A percentile compares a stretch with the other conserved stretches of the same genome.
phyloP scores from a whole-genome alignment of 2,113 vertebrate genomes.

The Elanus axillaris region DNA sequence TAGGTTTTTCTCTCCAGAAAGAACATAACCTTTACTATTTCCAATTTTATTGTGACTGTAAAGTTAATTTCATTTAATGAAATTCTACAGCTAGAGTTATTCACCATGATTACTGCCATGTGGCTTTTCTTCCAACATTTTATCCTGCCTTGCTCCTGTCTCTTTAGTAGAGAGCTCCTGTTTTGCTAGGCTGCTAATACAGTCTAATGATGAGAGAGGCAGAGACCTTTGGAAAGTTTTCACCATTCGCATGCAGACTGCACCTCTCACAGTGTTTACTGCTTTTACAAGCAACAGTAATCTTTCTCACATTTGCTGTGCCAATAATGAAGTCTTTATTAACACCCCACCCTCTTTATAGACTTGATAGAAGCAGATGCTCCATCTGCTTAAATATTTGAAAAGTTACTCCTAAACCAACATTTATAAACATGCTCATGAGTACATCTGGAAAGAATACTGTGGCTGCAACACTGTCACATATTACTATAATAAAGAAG shows the following conservation, averaged over 20 bases:
- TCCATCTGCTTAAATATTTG: constrained; percentile 39
- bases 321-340: constrained; percentile 33
- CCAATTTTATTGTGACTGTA: constrained; percentile 42
- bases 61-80: constrained; percentile 61
- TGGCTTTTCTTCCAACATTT: constrained; percentile 15
- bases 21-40: constrained; percentile 43
- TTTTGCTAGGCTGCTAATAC: not conserved
- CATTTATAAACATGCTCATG: not conserved
- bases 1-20: constrained; percentile 1
- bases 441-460: not conserved
- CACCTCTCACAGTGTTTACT: not conserved
- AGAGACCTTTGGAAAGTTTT: not conserved
- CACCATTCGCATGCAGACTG: not conserved
- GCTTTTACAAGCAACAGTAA: constrained; percentile 14
- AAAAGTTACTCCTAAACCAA: constrained; percentile 13
- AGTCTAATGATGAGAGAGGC: not conserved
- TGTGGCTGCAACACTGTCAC: not conserved
- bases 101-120: constrained; percentile 8
- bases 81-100: constrained; percentile 49
- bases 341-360: not conserved
- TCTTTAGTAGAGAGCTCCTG: not conserved
- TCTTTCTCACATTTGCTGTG: constrained; percentile 15
- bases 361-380: not conserved
- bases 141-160: not conserved
- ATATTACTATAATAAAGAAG: not conserved